Evolutionary conservation across 2,113 vertebrate species (phyloP).

Genomic region (Oncorhynchus kisutch): DNA sequence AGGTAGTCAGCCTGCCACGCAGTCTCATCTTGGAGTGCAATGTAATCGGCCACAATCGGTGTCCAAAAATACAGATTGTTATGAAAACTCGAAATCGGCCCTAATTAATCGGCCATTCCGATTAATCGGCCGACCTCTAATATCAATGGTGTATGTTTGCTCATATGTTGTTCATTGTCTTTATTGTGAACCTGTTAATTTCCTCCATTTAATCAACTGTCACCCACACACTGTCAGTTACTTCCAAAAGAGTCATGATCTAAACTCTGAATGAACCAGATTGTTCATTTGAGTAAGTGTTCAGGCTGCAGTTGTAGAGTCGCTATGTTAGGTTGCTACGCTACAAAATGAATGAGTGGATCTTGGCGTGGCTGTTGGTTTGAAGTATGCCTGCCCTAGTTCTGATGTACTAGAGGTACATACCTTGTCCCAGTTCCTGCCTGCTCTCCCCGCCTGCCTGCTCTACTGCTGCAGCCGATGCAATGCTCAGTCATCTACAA

Average conservation of each 20-base stretch:
- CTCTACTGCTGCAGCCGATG: constrained; percentile 10
- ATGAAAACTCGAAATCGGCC: too few relatives aligned
- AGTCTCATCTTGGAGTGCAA: too few relatives aligned
- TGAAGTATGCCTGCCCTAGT: neutral
- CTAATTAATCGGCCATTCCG: too few relatives aligned
- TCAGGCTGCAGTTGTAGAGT: too few relatives aligned
- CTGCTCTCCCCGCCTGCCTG: neutral
- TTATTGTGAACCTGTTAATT: neutral
- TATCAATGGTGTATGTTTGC: too few relatives aligned
- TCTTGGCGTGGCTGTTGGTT: neutral
- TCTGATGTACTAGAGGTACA: neutral
- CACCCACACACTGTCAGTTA: neutral
- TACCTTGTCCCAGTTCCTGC: neutral
- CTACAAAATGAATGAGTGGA: neutral
- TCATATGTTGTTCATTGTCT: too few relatives aligned
- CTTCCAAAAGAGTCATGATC: neutral
- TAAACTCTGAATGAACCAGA: neutral
- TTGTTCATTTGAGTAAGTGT: neutral
- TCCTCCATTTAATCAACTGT: neutral
- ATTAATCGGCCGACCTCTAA: too few relatives aligned
- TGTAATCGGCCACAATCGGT: too few relatives aligned
- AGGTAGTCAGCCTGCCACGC: too few relatives aligned
- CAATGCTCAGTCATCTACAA: constrained; percentile 15
- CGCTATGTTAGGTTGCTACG: too few relatives aligned
- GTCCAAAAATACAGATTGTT: too few relatives aligned